A percentile compares a stretch with the other conserved stretches of the same genome.
Evolutionary conservation across 2,888 invertebrate genomes (phyloP).

Genomic region (Rutpela maculata): DNA sequence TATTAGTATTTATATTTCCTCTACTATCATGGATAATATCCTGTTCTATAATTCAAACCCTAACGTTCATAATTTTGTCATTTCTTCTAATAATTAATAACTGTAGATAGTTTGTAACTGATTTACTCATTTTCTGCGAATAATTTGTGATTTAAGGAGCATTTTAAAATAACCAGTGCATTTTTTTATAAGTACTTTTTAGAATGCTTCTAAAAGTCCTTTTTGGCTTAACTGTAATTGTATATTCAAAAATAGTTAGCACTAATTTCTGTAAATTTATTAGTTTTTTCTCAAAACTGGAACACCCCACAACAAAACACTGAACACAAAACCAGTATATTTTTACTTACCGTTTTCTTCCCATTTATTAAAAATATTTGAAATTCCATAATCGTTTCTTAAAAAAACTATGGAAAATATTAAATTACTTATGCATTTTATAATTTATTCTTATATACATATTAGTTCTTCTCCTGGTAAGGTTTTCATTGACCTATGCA

Average conservation of each 20-base stretch:
- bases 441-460: no score
- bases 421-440: no score
- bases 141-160: background rate
- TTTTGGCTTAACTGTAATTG: background rate
- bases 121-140: background rate
- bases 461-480: no score
- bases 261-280: no score
- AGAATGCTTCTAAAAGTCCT: background rate
- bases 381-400: no score
- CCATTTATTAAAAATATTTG: background rate
- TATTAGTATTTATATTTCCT: conserved; percentile 59
- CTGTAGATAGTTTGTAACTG: conserved; percentile 7
- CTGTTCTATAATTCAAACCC: conserved; percentile 50
- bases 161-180: background rate
- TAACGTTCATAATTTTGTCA: conserved; percentile 52
- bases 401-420: no score
- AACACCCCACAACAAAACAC: background rate
- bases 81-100: conserved; percentile 49
- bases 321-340: background rate
- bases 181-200: conserved; percentile 9
- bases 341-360: no score
- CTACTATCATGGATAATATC: conserved; percentile 58
- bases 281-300: no score
- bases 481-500: no score
- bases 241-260: no score